Evolutionary conservation across 2,888 invertebrate species (phyloP), one percentile per base, ranked within the genome.

Genomic region (Ferrisia virgata): DNA sequence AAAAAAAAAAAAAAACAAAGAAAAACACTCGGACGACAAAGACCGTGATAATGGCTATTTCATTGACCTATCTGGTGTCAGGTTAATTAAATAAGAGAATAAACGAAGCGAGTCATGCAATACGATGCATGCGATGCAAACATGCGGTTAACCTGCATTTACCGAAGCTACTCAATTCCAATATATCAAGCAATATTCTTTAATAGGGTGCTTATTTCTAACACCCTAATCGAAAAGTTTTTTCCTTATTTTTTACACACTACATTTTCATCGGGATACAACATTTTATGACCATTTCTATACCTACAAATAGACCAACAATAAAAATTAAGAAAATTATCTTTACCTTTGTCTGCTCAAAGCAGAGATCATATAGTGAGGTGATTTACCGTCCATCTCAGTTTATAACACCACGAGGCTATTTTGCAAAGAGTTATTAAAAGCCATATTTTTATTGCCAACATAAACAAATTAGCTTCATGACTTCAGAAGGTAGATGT

Each of bases 61-160:
- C 82, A 82, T 69, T 82, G 82, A 82, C 82, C 82, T 82, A 72
- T 69, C 82, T 43, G 72, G 82, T 82, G 82, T 82, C 82, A 82
- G 82, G 82, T 82, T 82, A 82, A 82, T 82, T 82, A 82, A 82
- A 82, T 82, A 82, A 82, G 43, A 40, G 72, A 82, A 82, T 82
- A 82, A 82, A 82, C 82, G 82, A 82, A 72, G 72, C 82, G 43
- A 82, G 82, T 82, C 82, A 82, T 82, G 82, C 82, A 40, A 82
- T 82, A 82, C 82, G 82, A 72, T 82, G 82, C 82, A 82, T 82
- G 82, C 82, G 72, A 82, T 82, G 76, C 72, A 64, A 82, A 82
- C 72, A 82, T 72, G 82, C 69, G 33, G 72, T 72, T 72, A 72
- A 72, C 72, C 72, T 72, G 72, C n/a, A 72, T n/a, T 13, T 33